These are phyloP conservation scores for Nothoprocta pentlandii DNA, from an alignment of 2,113 vertebrate species.

Conservation along the genomic window DNA sequence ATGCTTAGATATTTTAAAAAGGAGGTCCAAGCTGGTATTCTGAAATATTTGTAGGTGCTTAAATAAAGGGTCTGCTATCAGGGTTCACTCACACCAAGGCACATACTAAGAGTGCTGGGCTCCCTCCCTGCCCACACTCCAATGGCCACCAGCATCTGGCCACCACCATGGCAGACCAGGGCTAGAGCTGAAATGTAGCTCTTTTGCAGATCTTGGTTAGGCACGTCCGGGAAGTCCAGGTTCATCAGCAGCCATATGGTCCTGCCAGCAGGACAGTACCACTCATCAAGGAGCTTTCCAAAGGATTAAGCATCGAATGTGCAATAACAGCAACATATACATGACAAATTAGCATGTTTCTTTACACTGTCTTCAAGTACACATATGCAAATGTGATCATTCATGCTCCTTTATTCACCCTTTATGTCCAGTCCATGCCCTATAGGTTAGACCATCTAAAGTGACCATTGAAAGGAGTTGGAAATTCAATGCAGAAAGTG, in stretches of 20 bases:
- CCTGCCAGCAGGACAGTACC: not conserved
- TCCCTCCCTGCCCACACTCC: no score
- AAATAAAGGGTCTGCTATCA: not conserved
- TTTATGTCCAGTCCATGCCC: not conserved
- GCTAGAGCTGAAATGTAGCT: not conserved
- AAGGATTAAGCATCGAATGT: not conserved
- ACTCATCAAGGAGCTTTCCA: not conserved
- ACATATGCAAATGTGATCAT: fast-evolving
- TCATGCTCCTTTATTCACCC: fast-evolving
- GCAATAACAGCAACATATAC: not conserved
- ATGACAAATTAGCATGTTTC: not conserved
- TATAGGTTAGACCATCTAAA: not conserved
- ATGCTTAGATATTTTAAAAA: not conserved
- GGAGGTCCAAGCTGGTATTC: not conserved
- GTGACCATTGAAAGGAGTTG: not conserved
- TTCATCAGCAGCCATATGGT: no score
- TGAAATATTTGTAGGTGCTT: not conserved
- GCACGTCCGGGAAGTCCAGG: no score
- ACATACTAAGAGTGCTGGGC: not conserved
- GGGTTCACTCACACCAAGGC: not conserved
- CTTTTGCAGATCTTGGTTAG: no score
- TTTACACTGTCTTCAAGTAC: not conserved
- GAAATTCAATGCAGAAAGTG: not conserved
- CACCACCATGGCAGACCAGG: no score
- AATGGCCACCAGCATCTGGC: no score